phyloP scores from a whole-genome alignment of 2,113 vertebrate genomes.

The Triplophysa siluroides region DNA sequence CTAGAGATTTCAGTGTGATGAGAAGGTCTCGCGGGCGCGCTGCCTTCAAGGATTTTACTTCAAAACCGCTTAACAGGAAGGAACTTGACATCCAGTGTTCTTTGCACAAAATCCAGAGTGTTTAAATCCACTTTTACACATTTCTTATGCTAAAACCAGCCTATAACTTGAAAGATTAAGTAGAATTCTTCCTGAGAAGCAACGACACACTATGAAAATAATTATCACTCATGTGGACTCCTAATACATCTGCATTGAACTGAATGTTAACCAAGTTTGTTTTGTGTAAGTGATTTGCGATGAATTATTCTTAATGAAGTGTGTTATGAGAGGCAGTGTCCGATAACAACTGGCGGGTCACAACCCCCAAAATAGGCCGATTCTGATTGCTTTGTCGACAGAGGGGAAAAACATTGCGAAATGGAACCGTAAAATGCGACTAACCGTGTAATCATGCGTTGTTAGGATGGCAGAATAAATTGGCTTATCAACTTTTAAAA shows the following conservation, averaged over 20 bases:
- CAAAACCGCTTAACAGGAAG: conserved; percentile 36
- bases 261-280: background rate
- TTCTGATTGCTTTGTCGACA: background rate
- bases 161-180: conserved; percentile 66
- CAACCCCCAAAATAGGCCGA: background rate
- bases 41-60: conserved; percentile 1
- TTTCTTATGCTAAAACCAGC: conserved; percentile 53
- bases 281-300: conserved; percentile 54
- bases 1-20: conserved; percentile 14
- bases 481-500: too few species aligned
- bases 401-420: too few species aligned
- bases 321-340: conserved; percentile 6
- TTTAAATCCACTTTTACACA: conserved; percentile 71
- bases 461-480: too few species aligned
- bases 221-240: conserved; percentile 67
- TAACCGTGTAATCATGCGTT: too few species aligned
- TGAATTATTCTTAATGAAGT: conserved; percentile 41
- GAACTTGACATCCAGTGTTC: conserved; percentile 65
- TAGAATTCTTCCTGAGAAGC: conserved; percentile 62
- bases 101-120: conserved; percentile 49
- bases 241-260: conserved; percentile 62
- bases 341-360: background rate
- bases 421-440: too few species aligned
- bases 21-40: conserved; percentile 10
- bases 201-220: conserved; percentile 69